Conservation (phyloP, 92 coral and sea anemone species). For the Umimayanthus chanpuru region DNA sequence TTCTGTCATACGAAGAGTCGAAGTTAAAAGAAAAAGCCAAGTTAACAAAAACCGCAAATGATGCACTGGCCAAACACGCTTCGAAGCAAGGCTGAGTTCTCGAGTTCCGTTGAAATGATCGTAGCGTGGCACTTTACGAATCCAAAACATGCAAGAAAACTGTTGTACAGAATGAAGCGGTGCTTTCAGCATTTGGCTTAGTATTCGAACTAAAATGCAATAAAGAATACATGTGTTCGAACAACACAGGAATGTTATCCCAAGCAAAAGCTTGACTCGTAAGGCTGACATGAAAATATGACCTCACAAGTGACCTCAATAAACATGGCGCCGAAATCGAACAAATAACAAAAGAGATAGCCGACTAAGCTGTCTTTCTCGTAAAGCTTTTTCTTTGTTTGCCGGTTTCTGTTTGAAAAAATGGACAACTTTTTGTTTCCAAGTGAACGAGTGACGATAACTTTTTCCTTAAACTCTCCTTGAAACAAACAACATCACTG, state of each 20-base stretch:
- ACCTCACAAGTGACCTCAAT: conserved; percentile 29
- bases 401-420: conserved; percentile 10
- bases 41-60: neutral
- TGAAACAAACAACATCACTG: conserved; percentile 18
- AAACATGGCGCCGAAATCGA: conserved; percentile 41
- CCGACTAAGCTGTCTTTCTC: neutral
- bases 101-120: conserved; percentile 23
- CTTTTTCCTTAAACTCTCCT: neutral
- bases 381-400: conserved; percentile 1
- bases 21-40: conserved; percentile 5
- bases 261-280: conserved; percentile 12
- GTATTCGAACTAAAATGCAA: neutral
- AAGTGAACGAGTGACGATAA: conserved; percentile 11
- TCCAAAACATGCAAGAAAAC: conserved; percentile 28
- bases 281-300: conserved; percentile 27
- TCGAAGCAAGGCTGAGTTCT: conserved; percentile 21
- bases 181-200: neutral
- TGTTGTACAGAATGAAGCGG: conserved; percentile 11
- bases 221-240: conserved; percentile 12
- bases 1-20: neutral
- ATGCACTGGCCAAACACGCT: conserved; percentile 1
- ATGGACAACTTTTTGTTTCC: neutral
- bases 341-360: conserved; percentile 15
- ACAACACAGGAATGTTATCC: conserved; percentile 40
- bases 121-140: conserved; percentile 28